phyloP scores from a whole-genome alignment of 2,888 invertebrate species.

The Siphlonurus alternatus region DNA sequence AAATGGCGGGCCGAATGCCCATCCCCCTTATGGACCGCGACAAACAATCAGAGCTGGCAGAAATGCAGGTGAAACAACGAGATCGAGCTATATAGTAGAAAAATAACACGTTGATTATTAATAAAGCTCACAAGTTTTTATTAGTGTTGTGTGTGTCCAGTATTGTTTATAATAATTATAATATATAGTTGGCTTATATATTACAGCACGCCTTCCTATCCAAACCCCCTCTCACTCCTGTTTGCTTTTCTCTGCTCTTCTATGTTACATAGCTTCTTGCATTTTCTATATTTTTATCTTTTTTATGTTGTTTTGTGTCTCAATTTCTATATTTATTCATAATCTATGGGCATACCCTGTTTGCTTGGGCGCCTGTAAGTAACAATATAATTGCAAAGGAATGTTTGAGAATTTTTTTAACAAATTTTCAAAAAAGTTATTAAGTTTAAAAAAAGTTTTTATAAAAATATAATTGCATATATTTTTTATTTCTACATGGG shows the following conservation, averaged over 20 bases:
- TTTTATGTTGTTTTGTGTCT: too few relatives aligned
- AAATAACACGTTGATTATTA: too few relatives aligned
- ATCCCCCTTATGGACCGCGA: constrained; percentile 38
- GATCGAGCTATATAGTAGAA: not conserved
- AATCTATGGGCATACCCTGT: not conserved
- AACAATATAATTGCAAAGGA: too few relatives aligned
- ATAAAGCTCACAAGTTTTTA: not conserved
- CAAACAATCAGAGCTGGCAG: constrained; percentile 31
- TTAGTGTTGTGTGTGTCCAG: not conserved
- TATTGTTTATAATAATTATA: not conserved
- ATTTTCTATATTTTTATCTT: not conserved
- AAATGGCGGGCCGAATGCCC: constrained; percentile 29
- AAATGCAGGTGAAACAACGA: constrained; percentile 27
- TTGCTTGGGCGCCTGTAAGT: not conserved
- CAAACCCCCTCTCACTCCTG: not conserved
- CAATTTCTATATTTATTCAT: not conserved
- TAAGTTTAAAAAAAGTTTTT: too few relatives aligned
- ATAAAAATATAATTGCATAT: too few relatives aligned
- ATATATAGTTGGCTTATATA: not conserved
- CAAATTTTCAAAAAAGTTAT: too few relatives aligned
- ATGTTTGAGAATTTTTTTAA: too few relatives aligned
- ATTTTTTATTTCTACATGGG: too few relatives aligned
- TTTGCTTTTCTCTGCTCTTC: not conserved
- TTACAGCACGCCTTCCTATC: not conserved
- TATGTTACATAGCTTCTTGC: not conserved